Evolutionary conservation across 2,113 vertebrate genomes (phyloP).

Genomic region (Empidonax alnorum): DNA sequence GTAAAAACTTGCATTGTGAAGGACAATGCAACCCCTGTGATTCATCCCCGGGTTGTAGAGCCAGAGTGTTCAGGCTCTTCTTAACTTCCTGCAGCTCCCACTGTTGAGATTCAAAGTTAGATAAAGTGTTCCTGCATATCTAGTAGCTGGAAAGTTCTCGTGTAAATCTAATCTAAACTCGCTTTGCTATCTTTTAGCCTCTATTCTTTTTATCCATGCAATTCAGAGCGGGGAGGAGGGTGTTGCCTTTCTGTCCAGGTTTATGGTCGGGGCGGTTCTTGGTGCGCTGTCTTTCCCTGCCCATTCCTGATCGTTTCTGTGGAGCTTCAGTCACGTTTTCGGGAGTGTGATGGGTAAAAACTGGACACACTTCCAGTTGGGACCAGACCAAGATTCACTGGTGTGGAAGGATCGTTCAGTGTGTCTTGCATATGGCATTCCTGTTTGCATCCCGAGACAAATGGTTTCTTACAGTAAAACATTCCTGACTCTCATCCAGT

Average conservation of each 20-base stretch:
- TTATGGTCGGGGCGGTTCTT: not conserved
- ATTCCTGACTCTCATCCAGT: fast-evolving
- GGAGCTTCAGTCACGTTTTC: not conserved
- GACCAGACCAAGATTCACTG: not conserved
- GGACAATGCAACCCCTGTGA: not conserved
- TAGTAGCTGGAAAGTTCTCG: not conserved
- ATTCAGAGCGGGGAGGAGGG: not conserved
- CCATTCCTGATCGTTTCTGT: not conserved
- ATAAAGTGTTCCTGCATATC: not conserved
- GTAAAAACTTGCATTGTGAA: not conserved
- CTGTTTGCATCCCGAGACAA: not conserved
- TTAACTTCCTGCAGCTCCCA: not conserved
- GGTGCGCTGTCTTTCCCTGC: not conserved
- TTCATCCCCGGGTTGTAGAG: not conserved
- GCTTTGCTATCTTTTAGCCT: not conserved
- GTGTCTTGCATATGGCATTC: not conserved
- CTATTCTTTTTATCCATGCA: not conserved
- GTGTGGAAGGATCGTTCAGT: not conserved
- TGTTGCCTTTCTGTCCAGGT: not conserved
- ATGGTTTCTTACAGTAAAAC: not conserved
- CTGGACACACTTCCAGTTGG: not conserved
- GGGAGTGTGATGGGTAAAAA: not conserved
- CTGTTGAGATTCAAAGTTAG: not conserved
- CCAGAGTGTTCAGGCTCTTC: not conserved
- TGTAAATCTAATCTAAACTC: not conserved